Base-by-base conservation (phyloP, 2,888 invertebrate species). In the Apodemia zela region DNA sequence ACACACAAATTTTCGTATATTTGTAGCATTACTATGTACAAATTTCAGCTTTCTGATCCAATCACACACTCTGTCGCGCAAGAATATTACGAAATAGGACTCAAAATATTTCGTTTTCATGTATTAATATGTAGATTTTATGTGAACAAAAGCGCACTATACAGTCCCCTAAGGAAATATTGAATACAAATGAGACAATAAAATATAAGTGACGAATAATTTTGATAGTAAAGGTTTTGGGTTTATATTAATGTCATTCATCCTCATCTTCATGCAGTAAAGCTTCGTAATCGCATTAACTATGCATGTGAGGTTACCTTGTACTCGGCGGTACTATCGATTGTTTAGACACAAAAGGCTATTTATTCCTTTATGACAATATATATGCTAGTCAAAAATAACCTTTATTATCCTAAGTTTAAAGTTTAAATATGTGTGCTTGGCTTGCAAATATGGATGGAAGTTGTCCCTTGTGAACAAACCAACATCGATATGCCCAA, bases 251-350 rank as follows among this genome's bases (percentile, higher is more conserved):
- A 73, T 68, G 72, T 73, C 72, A 75, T 75, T 71, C 71, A 76
- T 77, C 77, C 84, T 90, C 84, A 89, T 90, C 84, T 75, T 74
- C 79, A 89, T 90, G 85, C 89, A 72, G 73, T 68, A 73, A 73
- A 74, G 76, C 67, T 75, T 82, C 84, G 82, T 77, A 69, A 67
- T 78, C 80, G 81, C 89, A 89, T 89, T 88, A 84, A 71, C 75
- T 74, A 90, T 90, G 88, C 90, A 80, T 76, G 80, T 72, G 81
- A 79, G 76, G 84, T 78, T 74, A 73, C 76, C 74, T 69, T 71
- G 79, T 74, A 78, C 77, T 73, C 80, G 77, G 75, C 76, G 77
- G 77, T 80, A 81, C 82, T 80, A 82, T 84, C 85, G 82, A 87
- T 87, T 87, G 87, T 89, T 86, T 84, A 87, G 78, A 73, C 79